A percentile compares a stretch with the other conserved stretches of the same genome.
Conservation (phyloP, 2,888 invertebrate genomes). For the Heliconius aoede region DNA sequence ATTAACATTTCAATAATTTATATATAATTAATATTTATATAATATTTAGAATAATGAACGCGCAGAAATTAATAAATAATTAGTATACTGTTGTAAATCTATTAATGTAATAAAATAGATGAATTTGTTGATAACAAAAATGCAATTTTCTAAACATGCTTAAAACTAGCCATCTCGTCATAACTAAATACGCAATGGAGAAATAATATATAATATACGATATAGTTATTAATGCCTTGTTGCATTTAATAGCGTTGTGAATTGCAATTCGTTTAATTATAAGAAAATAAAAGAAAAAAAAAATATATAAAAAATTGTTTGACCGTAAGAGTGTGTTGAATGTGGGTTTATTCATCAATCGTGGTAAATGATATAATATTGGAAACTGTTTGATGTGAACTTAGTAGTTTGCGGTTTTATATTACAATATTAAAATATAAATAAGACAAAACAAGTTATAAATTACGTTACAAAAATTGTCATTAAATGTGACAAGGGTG, state of each 20-base stretch:
- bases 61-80: too few relatives aligned
- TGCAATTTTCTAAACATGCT: neutral
- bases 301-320: slow-evolving; percentile 53
- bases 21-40: too few relatives aligned
- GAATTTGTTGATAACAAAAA: neutral
- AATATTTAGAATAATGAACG: too few relatives aligned
- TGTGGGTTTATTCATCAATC: slow-evolving; percentile 20
- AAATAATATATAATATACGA: slow-evolving; percentile 21
- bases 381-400: neutral
- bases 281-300: slow-evolving; percentile 49
- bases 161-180: slow-evolving; percentile 18
- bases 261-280: slow-evolving; percentile 46
- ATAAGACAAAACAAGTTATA: neutral
- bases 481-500: too few relatives aligned
- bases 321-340: slow-evolving; percentile 39
- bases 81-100: too few relatives aligned
- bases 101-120: neutral
- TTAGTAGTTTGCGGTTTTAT: slow-evolving; percentile 4
- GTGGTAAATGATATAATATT: neutral
- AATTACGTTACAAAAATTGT: neutral
- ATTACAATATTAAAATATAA: neutral
- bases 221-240: slow-evolving; percentile 42
- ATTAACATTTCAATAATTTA: too few relatives aligned
- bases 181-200: slow-evolving; percentile 25
- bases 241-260: slow-evolving; percentile 36